Evolutionary conservation across 1,140 invertebrate species (phyloP), one percentile per base, ranked within the genome.

Genomic region (Holcopasites calliopsidis): DNA sequence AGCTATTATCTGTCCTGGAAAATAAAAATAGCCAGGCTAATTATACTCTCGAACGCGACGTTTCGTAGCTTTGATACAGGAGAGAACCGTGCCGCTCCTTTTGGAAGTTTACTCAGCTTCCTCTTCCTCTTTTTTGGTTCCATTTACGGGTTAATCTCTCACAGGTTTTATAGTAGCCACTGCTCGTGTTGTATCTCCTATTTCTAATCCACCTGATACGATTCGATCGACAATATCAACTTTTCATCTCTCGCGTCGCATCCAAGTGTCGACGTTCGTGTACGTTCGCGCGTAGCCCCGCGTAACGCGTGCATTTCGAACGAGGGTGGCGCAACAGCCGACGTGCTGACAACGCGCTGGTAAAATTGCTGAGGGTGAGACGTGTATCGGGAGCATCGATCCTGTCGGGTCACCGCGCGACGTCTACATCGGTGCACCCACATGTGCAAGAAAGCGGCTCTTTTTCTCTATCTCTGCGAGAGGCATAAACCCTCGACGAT

Each of bases 381-480:
- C 69, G 78, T 61, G 44, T 89, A 90, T 90, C 86, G 88, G 70
- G 88, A 87, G 87, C 90, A 91, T 91, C 89, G 90, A 91, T 91
- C 87, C 82, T 88, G 65, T 44, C 83, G 79, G 88, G 87, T 89
- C 88, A 90, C 79, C 77, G 84, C 76, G 86, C 81, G 80, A 76
- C 77, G 84, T 87, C 83, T 62, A 47, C 55, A 71, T 80, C 83
- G 65, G 79, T 77, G 76, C 76, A 60, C 70, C 76, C 68, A 82
- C 55, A 66, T 42, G 70, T 75, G 73, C 69, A 26, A 65, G 38
- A 54, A 44, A 40, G 21, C 38, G 8, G n/a, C 44, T n/a, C 44
- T 47, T 16, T n/a, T 35, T 18, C 69, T n/a, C n/a, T n/a, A n/a
- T n/a, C n/a, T n/a, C n/a, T n/a, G n/a, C 44, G 28, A 5, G 1